phyloP scores from a whole-genome alignment of 2,797 vertebrate species.

The Gallinago nigripennis region DNA sequence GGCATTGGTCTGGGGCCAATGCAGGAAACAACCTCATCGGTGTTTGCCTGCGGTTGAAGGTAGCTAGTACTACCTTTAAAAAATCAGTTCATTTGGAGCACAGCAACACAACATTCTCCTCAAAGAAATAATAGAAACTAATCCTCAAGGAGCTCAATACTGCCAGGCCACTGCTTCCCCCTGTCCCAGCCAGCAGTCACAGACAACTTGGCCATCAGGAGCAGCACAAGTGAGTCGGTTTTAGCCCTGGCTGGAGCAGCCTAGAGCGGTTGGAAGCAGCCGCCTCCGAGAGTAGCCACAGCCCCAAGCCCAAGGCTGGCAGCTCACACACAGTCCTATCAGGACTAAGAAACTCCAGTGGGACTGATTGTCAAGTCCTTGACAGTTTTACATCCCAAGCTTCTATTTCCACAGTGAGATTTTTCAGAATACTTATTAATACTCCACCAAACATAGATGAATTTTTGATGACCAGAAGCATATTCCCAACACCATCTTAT shows the following conservation, averaged over 20 bases:
- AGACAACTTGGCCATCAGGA: rapidly evolving
- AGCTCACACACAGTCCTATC: not conserved
- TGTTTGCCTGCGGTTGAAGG: not conserved
- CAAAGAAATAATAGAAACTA: not conserved
- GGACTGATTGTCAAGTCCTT: not conserved
- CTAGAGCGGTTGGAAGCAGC: not conserved
- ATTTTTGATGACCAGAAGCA: not conserved
- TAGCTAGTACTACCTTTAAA: not conserved
- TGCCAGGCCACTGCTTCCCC: not conserved
- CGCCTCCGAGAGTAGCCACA: no score
- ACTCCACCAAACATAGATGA: not conserved
- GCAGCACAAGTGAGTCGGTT: rapidly evolving
- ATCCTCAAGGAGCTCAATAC: not conserved
- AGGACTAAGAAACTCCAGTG: not conserved
- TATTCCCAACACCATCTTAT: not conserved
- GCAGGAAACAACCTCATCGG: not conserved
- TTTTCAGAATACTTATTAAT: not conserved
- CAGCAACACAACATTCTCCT: not conserved
- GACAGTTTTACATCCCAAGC: not conserved
- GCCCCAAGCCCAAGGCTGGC: no score
- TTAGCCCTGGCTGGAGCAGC: not conserved
- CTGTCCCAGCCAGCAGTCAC: rapidly evolving
- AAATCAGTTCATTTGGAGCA: not conserved
- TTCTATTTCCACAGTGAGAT: not conserved
- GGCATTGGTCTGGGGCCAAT: not conserved